phyloP scores from a whole-genome alignment of 2,797 vertebrate genomes.

The Brachyrhaphis roseni region DNA sequence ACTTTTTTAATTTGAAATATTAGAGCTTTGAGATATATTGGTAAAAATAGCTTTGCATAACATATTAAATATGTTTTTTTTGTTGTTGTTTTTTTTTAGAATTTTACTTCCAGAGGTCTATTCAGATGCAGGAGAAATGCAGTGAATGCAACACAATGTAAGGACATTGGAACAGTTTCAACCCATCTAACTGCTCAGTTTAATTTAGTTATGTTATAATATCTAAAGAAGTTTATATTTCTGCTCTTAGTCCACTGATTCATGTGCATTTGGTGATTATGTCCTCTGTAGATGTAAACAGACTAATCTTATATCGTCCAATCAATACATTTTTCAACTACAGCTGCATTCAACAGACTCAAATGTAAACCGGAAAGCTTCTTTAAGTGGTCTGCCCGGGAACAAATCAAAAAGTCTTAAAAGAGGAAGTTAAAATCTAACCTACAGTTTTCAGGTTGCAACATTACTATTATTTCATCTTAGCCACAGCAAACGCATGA shows the following conservation, averaged over 20 bases:
- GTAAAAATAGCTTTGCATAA: neutral
- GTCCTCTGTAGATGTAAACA: neutral
- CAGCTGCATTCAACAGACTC: neutral
- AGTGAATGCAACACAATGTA: neutral
- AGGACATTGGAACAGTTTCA: slow-evolving; percentile 3
- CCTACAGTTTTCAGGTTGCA: neutral
- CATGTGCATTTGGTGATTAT: neutral
- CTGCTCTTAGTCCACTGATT: neutral
- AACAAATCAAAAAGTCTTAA: neutral
- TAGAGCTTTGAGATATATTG: neutral
- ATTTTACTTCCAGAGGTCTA: neutral
- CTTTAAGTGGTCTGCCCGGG: neutral
- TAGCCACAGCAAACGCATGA: neutral
- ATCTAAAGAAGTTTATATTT: neutral
- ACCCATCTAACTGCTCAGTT: neutral
- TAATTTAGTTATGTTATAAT: neutral
- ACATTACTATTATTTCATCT: neutral
- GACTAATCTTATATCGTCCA: neutral
- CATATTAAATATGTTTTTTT: neutral
- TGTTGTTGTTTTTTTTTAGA: too few relatives aligned
- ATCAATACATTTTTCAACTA: neutral
- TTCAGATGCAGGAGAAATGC: neutral
- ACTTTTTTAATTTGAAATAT: neutral
- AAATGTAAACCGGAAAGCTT: neutral
- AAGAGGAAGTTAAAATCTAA: neutral